phyloP scores from a whole-genome alignment of 1,140 invertebrate genomes.

The Ips typographus region DNA sequence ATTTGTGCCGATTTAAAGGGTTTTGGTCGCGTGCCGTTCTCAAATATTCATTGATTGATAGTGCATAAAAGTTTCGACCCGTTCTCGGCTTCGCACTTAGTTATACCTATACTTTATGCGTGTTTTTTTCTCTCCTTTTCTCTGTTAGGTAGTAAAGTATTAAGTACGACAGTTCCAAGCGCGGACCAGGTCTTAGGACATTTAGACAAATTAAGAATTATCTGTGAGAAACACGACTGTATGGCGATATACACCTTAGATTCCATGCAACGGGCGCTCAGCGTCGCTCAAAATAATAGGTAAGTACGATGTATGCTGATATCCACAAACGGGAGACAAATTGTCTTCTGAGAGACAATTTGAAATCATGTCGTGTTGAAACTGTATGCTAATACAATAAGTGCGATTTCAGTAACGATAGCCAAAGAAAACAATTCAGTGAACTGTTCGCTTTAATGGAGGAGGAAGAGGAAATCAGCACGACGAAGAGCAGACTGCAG shows the following conservation, averaged over 20 bases:
- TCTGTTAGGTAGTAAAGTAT: conserved; percentile 45
- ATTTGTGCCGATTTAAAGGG: conserved; percentile 32
- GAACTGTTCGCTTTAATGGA: conserved; percentile 90
- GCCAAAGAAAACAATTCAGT: conserved; percentile 84
- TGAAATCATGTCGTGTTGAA: too few species aligned
- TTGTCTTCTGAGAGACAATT: neutral
- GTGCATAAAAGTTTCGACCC: neutral
- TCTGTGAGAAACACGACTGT: conserved; percentile 61
- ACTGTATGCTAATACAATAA: neutral
- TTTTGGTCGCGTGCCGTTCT: too few species aligned
- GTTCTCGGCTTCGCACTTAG: neutral
- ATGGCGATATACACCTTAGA: conserved; percentile 75
- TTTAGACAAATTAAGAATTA: conserved; percentile 85
- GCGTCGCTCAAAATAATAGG: conserved; percentile 69
- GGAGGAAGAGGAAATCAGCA: conserved; percentile 73
- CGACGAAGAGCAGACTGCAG: conserved; percentile 55
- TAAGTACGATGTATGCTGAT: conserved; percentile 12
- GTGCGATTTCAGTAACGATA: conserved; percentile 66
- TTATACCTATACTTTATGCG: neutral
- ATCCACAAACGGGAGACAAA: neutral
- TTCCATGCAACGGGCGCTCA: conserved; percentile 85
- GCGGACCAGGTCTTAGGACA: conserved; percentile 86
- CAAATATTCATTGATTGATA: too few species aligned
- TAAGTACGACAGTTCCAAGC: conserved; percentile 58
- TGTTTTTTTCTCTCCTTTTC: conserved; percentile 15